Conservation (phyloP, 1,140 invertebrate genomes). For the fruit fly (Drosophila melanogaster) region Release_6_plus_ISO1_MT NT_033777.3:28008501-28009000, state of each 20-base stretch:
- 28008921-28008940: neutral
- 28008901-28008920: neutral
- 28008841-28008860: slow-evolving; percentile 52
- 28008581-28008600: slow-evolving; percentile 64
- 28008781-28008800: slow-evolving; percentile 77
- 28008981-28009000: too few relatives aligned
- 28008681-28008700: slow-evolving; percentile 6
- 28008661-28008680: slow-evolving; percentile 52
- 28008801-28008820: slow-evolving; percentile 79
- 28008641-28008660: slow-evolving; percentile 73
- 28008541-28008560: slow-evolving; percentile 40
- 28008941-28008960: slow-evolving; percentile 6
- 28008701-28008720: slow-evolving; percentile 10
- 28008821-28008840: slow-evolving; percentile 81
- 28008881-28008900: neutral
- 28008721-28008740: slow-evolving; percentile 16
- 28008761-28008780: slow-evolving; percentile 67
- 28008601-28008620: slow-evolving; percentile 72
- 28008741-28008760: slow-evolving; percentile 44
- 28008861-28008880: slow-evolving; percentile 61
- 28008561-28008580: slow-evolving; percentile 24
- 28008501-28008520: slow-evolving; percentile 75
- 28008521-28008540: slow-evolving; percentile 72
- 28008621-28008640: slow-evolving; percentile 67
- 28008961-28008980: slow-evolving; percentile 5